Evolutionary conservation across 2,888 invertebrate genomes (phyloP).

Genomic region (Podabrus alpinus): DNA sequence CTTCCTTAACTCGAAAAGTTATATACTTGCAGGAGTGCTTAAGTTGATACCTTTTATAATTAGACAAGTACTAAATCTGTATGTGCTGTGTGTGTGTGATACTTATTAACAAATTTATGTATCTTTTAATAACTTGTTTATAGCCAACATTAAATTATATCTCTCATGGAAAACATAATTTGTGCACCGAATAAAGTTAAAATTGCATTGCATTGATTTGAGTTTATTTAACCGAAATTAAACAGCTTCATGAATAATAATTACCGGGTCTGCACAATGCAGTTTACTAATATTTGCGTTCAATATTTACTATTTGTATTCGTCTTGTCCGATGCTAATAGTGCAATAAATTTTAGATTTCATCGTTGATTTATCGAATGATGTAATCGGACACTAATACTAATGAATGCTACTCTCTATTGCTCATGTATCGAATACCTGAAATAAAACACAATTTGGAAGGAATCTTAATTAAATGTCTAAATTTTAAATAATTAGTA

Average conservation of each 20-base stretch:
- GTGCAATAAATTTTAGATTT: slow-evolving; percentile 51
- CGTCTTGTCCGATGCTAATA: slow-evolving; percentile 50
- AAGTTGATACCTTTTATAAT: not conserved
- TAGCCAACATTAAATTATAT: not conserved
- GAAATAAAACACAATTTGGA: not conserved
- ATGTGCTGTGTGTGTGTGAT: not conserved
- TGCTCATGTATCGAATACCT: not conserved
- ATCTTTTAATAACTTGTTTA: not conserved
- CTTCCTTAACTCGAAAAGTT: not conserved
- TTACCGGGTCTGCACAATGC: slow-evolving; percentile 35
- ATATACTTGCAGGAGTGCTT: not conserved
- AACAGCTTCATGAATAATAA: slow-evolving; percentile 30
- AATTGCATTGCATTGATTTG: slow-evolving; percentile 9
- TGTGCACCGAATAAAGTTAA: not conserved
- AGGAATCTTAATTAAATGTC: not conserved
- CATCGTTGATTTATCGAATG: slow-evolving; percentile 51
- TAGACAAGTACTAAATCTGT: not conserved
- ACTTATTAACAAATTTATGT: not conserved
- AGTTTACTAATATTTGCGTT: slow-evolving; percentile 50
- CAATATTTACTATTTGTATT: slow-evolving; percentile 53
- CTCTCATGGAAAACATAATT: not conserved
- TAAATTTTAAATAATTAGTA: not conserved
- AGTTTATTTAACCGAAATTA: slow-evolving; percentile 19
- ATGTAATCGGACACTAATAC: slow-evolving; percentile 43
- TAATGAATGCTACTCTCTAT: slow-evolving; percentile 12